Percentiles rank a stretch among this genome's conserved stretches.
These are phyloP conservation scores for Pogonomyrmex barbatus DNA, from an alignment of 1,140 invertebrate genomes.

Conservation along the genomic window DNA sequence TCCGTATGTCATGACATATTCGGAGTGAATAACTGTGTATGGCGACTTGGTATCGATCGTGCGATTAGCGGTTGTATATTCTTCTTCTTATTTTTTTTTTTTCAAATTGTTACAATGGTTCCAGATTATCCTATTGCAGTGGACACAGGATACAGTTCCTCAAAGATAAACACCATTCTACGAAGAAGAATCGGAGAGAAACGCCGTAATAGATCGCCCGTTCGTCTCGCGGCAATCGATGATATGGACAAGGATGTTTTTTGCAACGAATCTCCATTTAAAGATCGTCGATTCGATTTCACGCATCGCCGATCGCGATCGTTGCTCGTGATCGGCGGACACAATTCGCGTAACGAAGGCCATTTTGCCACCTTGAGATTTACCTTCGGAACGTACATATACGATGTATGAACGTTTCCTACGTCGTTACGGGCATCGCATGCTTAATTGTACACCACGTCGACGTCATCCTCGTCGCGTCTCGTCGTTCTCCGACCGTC, in stretches of 20 bases:
- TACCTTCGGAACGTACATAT: conserved; percentile 5
- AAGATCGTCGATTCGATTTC: conserved; percentile 15
- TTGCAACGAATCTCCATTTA: neutral
- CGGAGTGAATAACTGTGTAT: neutral
- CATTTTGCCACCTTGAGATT: neutral
- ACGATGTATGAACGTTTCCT: conserved; percentile 42
- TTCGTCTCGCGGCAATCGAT: neutral
- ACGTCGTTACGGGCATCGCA: conserved; percentile 64
- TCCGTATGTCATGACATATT: neutral
- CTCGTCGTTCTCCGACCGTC: conserved; percentile 45
- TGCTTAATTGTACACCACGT: conserved; percentile 72
- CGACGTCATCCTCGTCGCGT: conserved; percentile 55
- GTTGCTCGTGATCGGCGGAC: neutral
- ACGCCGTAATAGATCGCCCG: neutral
- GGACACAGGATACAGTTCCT: neutral
- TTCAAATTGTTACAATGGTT: neutral
- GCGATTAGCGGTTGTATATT: neutral
- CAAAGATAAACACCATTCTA: neutral
- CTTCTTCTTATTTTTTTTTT: neutral
- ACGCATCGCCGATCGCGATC: conserved; percentile 16
- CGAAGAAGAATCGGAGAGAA: neutral
- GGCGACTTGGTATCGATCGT: neutral
- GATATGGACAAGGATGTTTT: neutral
- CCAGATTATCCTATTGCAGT: neutral
- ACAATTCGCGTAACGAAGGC: conserved; percentile 5